Conservation (phyloP, 2,888 invertebrate species). For the Melipona beecheii region DNA sequence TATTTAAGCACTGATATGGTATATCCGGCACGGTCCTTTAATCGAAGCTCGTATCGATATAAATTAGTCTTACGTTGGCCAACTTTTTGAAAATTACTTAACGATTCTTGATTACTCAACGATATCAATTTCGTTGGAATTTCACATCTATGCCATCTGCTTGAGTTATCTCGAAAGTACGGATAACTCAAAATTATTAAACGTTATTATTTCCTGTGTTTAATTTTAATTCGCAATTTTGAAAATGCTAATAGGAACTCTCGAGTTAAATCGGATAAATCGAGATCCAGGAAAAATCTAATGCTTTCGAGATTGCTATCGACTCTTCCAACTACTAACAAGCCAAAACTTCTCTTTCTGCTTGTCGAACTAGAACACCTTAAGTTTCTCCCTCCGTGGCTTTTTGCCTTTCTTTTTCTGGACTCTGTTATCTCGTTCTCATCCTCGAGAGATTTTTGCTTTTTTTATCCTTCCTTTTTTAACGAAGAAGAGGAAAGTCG, state of each 20-base stretch:
- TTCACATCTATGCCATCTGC: too few species aligned
- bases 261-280: constrained; percentile 27
- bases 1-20: constrained; percentile 30
- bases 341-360: constrained; percentile 72
- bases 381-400: constrained; percentile 48
- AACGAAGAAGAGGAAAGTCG: constrained; percentile 74
- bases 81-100: constrained; percentile 40
- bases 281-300: constrained; percentile 58
- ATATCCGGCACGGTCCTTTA: constrained; percentile 17
- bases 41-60: constrained; percentile 10
- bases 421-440: constrained; percentile 50
- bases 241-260: not conserved
- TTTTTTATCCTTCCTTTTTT: constrained; percentile 58
- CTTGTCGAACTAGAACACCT: constrained; percentile 63
- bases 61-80: constrained; percentile 36
- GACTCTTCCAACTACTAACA: constrained; percentile 76
- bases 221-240: not conserved
- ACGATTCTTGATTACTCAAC: too few species aligned
- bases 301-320: constrained; percentile 67
- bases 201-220: not conserved
- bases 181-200: not conserved
- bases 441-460: constrained; percentile 35
- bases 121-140: constrained; percentile 29
- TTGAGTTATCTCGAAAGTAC: too few species aligned
- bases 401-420: constrained; percentile 50